A percentile compares a stretch with the other conserved stretches of the same genome.
phyloP scores from a whole-genome alignment of 2,797 vertebrate genomes.

The Morelia viridis region DNA sequence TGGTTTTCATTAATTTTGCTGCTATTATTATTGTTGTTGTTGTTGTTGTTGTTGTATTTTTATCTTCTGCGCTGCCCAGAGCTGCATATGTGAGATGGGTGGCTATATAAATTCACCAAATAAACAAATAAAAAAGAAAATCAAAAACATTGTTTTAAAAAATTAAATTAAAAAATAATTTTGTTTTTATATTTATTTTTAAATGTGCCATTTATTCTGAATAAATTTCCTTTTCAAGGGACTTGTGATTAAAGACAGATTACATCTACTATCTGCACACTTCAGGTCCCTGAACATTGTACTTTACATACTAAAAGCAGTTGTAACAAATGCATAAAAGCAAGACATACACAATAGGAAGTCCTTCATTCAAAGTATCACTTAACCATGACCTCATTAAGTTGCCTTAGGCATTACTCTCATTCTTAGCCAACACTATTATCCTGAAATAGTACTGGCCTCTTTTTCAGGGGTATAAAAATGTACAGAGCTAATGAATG shows the following conservation, averaged over 20 bases:
- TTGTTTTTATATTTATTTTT: not conserved
- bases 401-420: not conserved
- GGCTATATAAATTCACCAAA: not conserved
- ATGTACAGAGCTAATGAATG: not conserved
- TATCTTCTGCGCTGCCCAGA: not conserved
- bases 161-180: no score
- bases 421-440: not conserved
- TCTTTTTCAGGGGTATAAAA: not conserved
- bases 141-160: not conserved
- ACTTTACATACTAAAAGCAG: not conserved
- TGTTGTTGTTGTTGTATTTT: not conserved
- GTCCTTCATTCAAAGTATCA: not conserved
- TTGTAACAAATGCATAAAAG: not conserved
- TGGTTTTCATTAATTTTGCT: not conserved
- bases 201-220: not conserved
- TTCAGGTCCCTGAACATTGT: not conserved
- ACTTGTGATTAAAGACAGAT: not conserved
- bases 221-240: not conserved
- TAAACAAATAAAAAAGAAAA: not conserved
- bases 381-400: not conserved
- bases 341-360: not conserved
- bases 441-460: not conserved
- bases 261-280: not conserved
- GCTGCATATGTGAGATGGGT: not conserved
- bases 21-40: not conserved